Evolutionary conservation across 1,140 invertebrate species (phyloP).

Genomic region (Chelonus insularis): DNA sequence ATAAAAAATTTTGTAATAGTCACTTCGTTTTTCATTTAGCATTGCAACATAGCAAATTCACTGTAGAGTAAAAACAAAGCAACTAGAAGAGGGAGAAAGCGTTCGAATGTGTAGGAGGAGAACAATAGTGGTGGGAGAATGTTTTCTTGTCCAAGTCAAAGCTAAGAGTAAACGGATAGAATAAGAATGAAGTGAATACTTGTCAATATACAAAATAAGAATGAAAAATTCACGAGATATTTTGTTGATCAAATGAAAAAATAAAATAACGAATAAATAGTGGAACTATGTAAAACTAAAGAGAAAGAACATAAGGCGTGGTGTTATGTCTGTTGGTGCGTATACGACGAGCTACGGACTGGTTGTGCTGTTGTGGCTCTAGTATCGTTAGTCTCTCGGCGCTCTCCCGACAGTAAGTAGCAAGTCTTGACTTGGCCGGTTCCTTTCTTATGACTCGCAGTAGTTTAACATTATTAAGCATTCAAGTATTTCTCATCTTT

Average conservation of each 20-base stretch:
- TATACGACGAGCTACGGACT: neutral
- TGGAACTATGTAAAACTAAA: too few species aligned
- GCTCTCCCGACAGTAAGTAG: constrained; percentile 5
- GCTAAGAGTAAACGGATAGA: too few species aligned
- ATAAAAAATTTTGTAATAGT: neutral
- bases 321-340: constrained; percentile 3
- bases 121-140: too few species aligned
- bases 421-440: neutral
- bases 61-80: neutral
- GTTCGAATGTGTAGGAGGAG: too few species aligned
- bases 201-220: too few species aligned
- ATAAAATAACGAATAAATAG: neutral
- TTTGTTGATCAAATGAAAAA: too few species aligned
- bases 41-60: neutral
- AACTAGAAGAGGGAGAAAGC: too few species aligned
- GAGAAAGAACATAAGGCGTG: constrained; percentile 4
- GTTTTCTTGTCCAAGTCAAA: too few species aligned
- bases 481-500: too few species aligned
- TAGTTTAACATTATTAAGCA: neutral
- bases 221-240: too few species aligned
- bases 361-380: neutral
- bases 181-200: too few species aligned
- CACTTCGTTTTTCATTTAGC: neutral
- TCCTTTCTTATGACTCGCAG: neutral
- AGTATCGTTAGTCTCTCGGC: constrained; percentile 16